A percentile compares a stretch with the other conserved stretches of the same genome.
These are phyloP conservation scores for Callyntrura sp. DNA, from an alignment of 2,888 invertebrate genomes.

Conservation along the genomic window DNA sequence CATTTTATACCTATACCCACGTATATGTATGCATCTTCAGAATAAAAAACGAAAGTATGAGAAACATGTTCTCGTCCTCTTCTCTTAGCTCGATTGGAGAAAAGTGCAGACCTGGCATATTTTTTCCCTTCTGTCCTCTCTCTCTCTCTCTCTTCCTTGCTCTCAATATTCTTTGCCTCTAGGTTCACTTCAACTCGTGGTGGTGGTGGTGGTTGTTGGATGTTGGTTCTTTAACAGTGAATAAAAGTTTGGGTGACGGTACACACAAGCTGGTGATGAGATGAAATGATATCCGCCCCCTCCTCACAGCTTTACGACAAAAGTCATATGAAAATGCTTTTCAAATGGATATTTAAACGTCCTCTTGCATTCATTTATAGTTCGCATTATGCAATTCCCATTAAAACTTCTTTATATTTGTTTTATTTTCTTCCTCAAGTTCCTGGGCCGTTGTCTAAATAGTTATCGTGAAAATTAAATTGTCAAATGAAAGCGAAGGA, in stretches of 20 bases:
- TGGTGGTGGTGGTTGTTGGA: conserved; percentile 46
- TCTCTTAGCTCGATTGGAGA: conserved; percentile 77
- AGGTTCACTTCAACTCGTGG: conserved; percentile 52
- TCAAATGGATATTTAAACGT: conserved; percentile 73
- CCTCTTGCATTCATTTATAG: conserved; percentile 16
- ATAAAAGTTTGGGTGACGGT: conserved; percentile 58
- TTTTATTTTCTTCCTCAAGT: background rate
- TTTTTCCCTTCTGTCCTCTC: conserved; percentile 67
- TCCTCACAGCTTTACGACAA: conserved; percentile 62
- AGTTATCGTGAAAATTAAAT: background rate
- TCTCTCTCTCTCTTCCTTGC: conserved; percentile 38
- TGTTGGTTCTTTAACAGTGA: conserved; percentile 1
- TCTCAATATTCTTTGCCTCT: conserved; percentile 53
- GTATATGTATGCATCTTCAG: background rate
- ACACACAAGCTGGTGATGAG: conserved; percentile 54
- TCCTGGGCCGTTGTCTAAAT: background rate
- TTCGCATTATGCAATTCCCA: background rate
- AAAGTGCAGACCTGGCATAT: conserved; percentile 75
- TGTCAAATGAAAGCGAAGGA: background rate
- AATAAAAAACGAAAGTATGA: conserved; percentile 66
- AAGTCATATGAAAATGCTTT: conserved; percentile 74
- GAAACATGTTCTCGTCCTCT: conserved; percentile 75
- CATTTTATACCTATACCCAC: background rate
- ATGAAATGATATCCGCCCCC: conserved; percentile 73
- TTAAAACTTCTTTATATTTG: background rate